A percentile compares a stretch with the other conserved stretches of the same genome.
These are phyloP conservation scores for Pogoniulus pusillus DNA, from an alignment of 2,797 vertebrate species.

Conservation along the genomic window DNA sequence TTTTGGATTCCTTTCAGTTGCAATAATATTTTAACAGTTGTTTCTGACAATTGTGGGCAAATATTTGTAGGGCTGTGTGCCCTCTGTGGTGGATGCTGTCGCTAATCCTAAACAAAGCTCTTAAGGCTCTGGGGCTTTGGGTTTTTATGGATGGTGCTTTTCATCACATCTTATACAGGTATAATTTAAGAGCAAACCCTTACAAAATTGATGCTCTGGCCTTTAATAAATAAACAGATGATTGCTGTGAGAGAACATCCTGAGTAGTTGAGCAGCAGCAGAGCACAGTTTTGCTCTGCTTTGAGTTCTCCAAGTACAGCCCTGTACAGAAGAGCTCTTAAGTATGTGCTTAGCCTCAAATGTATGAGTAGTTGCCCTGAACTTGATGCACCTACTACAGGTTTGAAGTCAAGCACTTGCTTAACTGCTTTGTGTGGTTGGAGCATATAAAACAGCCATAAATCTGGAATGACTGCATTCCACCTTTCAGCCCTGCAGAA, in stretches of 20 bases:
- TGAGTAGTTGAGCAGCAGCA: not conserved
- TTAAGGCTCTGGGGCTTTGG: not conserved
- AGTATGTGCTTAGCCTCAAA: not conserved
- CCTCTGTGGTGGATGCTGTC: not conserved
- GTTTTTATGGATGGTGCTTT: not conserved
- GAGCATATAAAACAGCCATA: not conserved
- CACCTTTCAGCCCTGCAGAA: not conserved
- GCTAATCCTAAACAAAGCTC: constrained; percentile 43
- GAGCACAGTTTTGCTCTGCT: not conserved
- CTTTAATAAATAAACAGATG: not conserved
- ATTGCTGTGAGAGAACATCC: not conserved
- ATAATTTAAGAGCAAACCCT: not conserved
- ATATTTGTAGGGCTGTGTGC: not conserved
- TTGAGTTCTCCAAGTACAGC: not conserved
- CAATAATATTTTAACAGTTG: constrained; percentile 45
- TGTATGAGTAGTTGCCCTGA: not conserved
- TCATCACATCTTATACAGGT: not conserved
- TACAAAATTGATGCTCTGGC: not conserved
- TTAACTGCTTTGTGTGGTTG: not conserved
- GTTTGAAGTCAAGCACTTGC: not conserved
- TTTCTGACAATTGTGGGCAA: not conserved
- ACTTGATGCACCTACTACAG: rapidly evolving
- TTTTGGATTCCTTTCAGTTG: constrained; percentile 1
- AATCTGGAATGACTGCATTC: not conserved
- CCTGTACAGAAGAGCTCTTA: not conserved